phyloP scores from a whole-genome alignment of 2,888 invertebrate genomes.

The Electrophaes corylata region DNA sequence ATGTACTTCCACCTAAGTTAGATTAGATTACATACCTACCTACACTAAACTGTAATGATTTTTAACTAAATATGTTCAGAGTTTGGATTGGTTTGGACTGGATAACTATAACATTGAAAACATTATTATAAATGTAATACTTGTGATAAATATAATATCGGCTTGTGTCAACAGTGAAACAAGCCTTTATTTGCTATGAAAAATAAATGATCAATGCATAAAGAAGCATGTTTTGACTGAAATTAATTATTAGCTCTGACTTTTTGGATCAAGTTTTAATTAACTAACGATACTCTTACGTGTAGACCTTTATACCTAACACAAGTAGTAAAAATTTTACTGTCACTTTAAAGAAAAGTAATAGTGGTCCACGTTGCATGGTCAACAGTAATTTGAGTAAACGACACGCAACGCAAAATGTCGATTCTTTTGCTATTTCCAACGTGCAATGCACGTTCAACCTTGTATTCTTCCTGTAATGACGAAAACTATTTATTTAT shows the following conservation, averaged over 20 bases:
- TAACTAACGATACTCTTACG: not conserved
- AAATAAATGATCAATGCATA: not conserved
- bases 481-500: constrained; percentile 2
- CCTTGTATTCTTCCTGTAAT: not conserved
- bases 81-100: too few species aligned
- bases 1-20: not conserved
- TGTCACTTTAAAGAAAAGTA: not conserved
- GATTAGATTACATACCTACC: not conserved
- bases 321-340: not conserved
- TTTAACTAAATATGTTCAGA: too few species aligned
- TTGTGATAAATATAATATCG: too few species aligned
- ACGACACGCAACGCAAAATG: not conserved
- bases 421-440: not conserved
- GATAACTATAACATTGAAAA: not conserved
- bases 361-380: not conserved
- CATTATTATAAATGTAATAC: not conserved
- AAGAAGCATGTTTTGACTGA: not conserved
- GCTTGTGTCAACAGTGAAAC: not conserved
- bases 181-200: not conserved
- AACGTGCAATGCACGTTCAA: not conserved
- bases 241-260: not conserved
- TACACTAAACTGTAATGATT: not conserved
- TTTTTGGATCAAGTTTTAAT: not conserved
- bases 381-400: not conserved
- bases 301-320: not conserved